phyloP scores from a whole-genome alignment of 2,888 invertebrate species.

The Pristionchus entomophagus region DNA sequence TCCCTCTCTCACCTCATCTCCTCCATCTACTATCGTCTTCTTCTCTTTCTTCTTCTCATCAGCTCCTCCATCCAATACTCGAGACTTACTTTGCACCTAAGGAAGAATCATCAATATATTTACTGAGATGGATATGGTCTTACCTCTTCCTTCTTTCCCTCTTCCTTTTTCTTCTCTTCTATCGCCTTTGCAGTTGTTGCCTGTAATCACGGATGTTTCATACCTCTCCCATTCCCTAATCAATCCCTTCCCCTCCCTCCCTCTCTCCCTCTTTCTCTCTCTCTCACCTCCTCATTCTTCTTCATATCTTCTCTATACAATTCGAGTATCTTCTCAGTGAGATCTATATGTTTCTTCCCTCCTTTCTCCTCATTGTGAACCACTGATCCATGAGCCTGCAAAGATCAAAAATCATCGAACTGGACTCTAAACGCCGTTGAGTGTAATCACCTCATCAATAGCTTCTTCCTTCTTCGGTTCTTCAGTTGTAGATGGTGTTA shows the following conservation, averaged over 20 bases:
- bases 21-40: conserved; percentile 18
- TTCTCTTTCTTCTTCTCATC: conserved; percentile 12
- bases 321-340: conserved; percentile 47
- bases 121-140: background rate
- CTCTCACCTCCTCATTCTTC: conserved; percentile 3
- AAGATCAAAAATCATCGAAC: background rate
- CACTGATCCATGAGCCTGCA: conserved; percentile 21
- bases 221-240: background rate
- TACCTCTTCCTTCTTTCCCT: background rate
- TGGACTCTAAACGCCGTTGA: background rate
- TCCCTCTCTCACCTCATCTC: background rate
- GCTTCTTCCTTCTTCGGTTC: conserved; percentile 32
- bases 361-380: conserved; percentile 35
- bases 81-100: background rate
- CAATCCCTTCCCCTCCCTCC: background rate
- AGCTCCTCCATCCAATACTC: background rate
- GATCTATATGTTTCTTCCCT: conserved; percentile 35
- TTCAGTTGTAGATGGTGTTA: too few species aligned
- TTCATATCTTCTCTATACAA: conserved; percentile 41
- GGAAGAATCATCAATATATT: background rate
- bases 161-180: background rate
- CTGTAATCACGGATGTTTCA: background rate
- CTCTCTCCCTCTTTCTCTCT: background rate
- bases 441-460: background rate
- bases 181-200: background rate